Evolutionary conservation across 2,888 invertebrate genomes (phyloP).

Genomic region (Caenorhabditis sp.): DNA sequence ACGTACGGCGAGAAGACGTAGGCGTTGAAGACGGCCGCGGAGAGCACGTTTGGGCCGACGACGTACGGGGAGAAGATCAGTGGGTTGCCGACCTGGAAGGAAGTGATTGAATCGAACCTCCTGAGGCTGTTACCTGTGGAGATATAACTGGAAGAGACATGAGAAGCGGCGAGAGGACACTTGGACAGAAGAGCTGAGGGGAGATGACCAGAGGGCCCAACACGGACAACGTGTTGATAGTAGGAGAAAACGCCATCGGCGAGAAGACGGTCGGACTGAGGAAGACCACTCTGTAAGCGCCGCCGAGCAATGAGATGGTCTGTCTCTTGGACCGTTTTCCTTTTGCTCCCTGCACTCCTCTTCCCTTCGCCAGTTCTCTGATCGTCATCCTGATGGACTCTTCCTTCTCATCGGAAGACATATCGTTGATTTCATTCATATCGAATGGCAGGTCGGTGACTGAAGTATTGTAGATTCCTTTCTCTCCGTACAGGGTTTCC

Average conservation of each 20-base stretch:
- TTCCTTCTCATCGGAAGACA: conserved; percentile 58
- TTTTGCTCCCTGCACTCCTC: conserved; percentile 34
- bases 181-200: conserved; percentile 70
- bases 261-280: conserved; percentile 60
- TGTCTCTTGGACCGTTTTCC: conserved; percentile 40
- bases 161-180: conserved; percentile 62
- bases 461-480: conserved; percentile 61
- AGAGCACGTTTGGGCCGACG: conserved; percentile 68
- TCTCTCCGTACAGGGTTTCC: conserved; percentile 64
- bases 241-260: conserved; percentile 58
- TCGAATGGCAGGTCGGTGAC: conserved; percentile 64
- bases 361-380: conserved; percentile 46
- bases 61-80: conserved; percentile 68
- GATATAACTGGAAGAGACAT: conserved; percentile 70
- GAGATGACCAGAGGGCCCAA: conserved; percentile 69
- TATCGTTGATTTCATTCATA: conserved; percentile 58
- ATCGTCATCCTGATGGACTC: conserved; percentile 55
- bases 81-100: conserved; percentile 59
- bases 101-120: no score
- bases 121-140: conserved; percentile 63
- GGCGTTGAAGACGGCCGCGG: conserved; percentile 72
- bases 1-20: conserved; percentile 72
- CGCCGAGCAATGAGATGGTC: conserved; percentile 41
- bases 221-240: conserved; percentile 59
- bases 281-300: conserved; percentile 44